phyloP scores from a whole-genome alignment of 2,797 vertebrate genomes.

The Eidolon dupreanum region DNA sequence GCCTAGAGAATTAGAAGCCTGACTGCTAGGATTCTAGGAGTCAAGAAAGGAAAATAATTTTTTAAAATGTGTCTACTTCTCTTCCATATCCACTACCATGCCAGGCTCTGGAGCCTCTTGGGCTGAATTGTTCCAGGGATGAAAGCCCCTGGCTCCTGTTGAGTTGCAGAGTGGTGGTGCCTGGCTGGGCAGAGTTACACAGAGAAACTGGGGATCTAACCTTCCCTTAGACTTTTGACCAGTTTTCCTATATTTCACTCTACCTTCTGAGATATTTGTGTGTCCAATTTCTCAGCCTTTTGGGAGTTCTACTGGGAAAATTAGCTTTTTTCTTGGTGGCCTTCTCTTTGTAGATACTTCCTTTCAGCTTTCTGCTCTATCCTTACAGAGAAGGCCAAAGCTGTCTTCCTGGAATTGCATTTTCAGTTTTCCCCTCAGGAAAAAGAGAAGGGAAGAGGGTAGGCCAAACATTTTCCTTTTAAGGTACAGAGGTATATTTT shows the following conservation, averaged over 20 bases:
- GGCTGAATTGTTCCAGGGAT: not conserved
- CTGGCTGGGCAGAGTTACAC: not conserved
- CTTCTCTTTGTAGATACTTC: slow-evolving; percentile 28
- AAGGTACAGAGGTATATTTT: not conserved
- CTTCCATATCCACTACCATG: not conserved
- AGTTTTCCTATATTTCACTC: not conserved
- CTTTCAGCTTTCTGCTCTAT: slow-evolving; percentile 8
- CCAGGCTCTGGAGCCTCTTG: not conserved
- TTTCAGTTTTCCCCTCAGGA: not conserved
- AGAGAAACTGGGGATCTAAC: not conserved
- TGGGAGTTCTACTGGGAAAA: not conserved
- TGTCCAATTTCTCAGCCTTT: not conserved
- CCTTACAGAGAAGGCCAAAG: not conserved
- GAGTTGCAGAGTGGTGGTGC: not conserved
- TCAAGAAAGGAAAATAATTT: not conserved
- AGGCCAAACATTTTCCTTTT: slow-evolving; percentile 8
- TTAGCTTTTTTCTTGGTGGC: not conserved
- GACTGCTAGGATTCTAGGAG: not conserved
- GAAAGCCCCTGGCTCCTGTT: not conserved
- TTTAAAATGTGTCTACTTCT: not conserved
- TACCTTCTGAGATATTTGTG: slow-evolving; percentile 1
- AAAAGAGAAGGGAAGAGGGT: not conserved
- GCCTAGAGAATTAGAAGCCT: not conserved
- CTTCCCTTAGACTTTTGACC: not conserved
- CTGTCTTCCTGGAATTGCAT: not conserved